Conservation (phyloP, 2,888 invertebrate genomes). For the Philereme vetulata region DNA sequence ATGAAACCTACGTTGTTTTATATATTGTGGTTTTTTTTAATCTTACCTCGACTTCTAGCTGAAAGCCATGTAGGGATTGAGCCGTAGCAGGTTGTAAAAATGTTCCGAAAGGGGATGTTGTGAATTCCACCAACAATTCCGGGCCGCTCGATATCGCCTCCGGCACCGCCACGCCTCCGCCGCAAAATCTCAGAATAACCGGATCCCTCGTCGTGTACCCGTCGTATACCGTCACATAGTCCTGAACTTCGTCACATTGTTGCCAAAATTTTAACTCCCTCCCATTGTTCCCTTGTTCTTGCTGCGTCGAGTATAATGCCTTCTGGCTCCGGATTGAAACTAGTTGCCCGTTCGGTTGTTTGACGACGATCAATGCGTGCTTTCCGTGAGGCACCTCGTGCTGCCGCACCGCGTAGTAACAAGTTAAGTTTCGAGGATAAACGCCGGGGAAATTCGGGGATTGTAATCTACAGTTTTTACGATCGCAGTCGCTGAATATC, state of each 20-base stretch:
- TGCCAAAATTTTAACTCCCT: slow-evolving; percentile 89
- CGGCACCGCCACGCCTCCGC: slow-evolving; percentile 93
- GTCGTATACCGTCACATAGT: slow-evolving; percentile 94
- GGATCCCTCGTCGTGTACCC: slow-evolving; percentile 95
- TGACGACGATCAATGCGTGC: slow-evolving; percentile 93
- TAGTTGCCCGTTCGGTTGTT: slow-evolving; percentile 93
- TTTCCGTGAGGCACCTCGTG: slow-evolving; percentile 94
- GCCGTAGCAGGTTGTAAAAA: slow-evolving; percentile 91
- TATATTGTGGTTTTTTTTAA: background rate
- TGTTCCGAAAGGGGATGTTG: slow-evolving; percentile 94
- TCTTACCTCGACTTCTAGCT: slow-evolving; percentile 89
- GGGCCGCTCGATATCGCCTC: slow-evolving; percentile 94
- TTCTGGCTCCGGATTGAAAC: slow-evolving; percentile 92
- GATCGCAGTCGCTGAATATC: slow-evolving; percentile 96
- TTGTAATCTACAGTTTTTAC: slow-evolving; percentile 94
- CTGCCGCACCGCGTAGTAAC: slow-evolving; percentile 95
- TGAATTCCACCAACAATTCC: slow-evolving; percentile 94
- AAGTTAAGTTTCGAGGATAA: slow-evolving; percentile 96
- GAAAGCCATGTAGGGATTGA: slow-evolving; percentile 93
- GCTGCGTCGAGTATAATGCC: slow-evolving; percentile 85
- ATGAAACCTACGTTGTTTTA: slow-evolving; percentile 1
- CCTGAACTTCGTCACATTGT: slow-evolving; percentile 94
- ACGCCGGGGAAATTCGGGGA: slow-evolving; percentile 97
- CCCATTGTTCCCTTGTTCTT: slow-evolving; percentile 84
- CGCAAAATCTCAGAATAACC: slow-evolving; percentile 94